Base-by-base conservation (phyloP, 64 coral and sea anemone genomes). In the Stichodactyla mertensii region DNA sequence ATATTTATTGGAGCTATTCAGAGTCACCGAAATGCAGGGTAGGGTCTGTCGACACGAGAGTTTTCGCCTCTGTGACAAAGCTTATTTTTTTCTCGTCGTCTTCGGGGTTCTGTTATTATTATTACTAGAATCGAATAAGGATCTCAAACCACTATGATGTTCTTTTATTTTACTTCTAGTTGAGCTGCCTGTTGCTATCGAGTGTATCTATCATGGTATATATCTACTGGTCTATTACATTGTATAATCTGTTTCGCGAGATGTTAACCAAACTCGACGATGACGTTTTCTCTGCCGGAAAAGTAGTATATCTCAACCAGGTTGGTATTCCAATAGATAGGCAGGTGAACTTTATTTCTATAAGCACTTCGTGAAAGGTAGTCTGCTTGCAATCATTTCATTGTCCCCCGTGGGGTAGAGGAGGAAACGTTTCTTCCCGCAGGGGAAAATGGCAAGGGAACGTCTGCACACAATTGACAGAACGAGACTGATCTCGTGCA, bases 191-290 rank as follows among this genome's bases (percentile, higher is more conserved):
- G 45, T n/a, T 54, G 24, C 9, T 87, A 18, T 57, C 77, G 24
- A 83, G 77, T 52, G 13, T 86, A 16, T 87, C 64, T 16, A 9
- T 91, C 6, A 84, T 87, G 5, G 14, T 83, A 20, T 91, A 82
- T 57, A 54, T 91, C 59, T 77, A 22, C 61, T 91, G 90, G 90
- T 91, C 90, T 28, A 16, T 91, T 20, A 14, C 57, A 55, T 27
- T 82, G 14, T 91, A 91, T 82, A 77, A 77, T 12, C 78, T 91
- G 77, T 78, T 87, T 16, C 77, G 90, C 82, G 90, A 91, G 18
- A 74, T 87, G 10, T 55, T 87, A 52, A 83, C 84, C 5, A 54
- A 85, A 61, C 18, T 55, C 24, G 31, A 60, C 15, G 54, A 85
- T 85, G 60, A 85, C 16, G 83, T 64, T 85, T 85, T 28, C 83